Evolutionary conservation across 2,797 vertebrate genomes (phyloP).

Genomic region (Anableps anableps): DNA sequence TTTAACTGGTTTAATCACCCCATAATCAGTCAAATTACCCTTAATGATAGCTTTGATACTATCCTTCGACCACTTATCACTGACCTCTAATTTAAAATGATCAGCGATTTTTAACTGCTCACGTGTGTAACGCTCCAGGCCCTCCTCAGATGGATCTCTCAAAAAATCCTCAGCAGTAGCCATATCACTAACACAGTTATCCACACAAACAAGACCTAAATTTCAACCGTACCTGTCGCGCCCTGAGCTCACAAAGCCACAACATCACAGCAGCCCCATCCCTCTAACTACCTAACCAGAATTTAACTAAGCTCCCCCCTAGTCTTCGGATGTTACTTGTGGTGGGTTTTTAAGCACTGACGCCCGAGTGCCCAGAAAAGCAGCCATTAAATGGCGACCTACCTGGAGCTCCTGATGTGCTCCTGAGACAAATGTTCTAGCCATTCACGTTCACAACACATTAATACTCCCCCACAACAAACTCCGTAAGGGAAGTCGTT

Average conservation of each 20-base stretch:
- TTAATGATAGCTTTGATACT: background rate
- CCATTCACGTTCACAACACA: too few species aligned
- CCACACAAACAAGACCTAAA: too few species aligned
- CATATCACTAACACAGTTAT: too few species aligned
- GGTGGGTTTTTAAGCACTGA: background rate
- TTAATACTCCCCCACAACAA: background rate
- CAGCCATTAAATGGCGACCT: background rate
- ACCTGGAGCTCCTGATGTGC: background rate
- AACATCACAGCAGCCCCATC: too few species aligned
- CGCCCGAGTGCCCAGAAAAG: background rate
- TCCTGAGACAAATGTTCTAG: too few species aligned
- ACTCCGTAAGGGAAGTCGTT: background rate
- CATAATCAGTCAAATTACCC: background rate
- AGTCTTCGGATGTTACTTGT: background rate
- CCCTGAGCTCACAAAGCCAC: too few species aligned
- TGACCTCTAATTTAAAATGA: background rate
- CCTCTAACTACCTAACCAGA: background rate
- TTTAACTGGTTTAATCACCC: background rate
- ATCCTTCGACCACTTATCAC: background rate
- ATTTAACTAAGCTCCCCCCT: too few species aligned
- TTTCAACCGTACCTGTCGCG: too few species aligned
- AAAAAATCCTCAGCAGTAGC: background rate
- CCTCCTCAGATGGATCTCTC: background rate
- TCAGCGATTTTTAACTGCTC: background rate
- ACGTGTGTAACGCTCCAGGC: background rate